These are phyloP conservation scores for Morpho deidamia DNA, from an alignment of 2,888 invertebrate genomes.

Conservation along the genomic window DNA sequence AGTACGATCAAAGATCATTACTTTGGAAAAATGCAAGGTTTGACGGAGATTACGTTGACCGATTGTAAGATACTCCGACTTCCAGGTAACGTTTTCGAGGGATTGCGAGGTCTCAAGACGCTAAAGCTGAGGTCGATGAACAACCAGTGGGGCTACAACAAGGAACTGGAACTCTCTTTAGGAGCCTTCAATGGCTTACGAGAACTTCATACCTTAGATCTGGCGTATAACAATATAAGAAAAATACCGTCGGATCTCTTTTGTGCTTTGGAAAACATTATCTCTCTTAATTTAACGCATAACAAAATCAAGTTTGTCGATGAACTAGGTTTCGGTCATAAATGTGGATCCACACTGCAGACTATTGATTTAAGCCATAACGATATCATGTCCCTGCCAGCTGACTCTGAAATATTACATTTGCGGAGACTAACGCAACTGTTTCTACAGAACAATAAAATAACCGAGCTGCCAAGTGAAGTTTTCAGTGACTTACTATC, in stretches of 20 bases:
- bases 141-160: slow-evolving; percentile 84
- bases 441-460: slow-evolving; percentile 89
- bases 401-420: slow-evolving; percentile 86
- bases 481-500: slow-evolving; percentile 88
- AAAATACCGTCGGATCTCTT: slow-evolving; percentile 88
- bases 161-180: slow-evolving; percentile 84
- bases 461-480: slow-evolving; percentile 86
- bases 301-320: slow-evolving; percentile 90
- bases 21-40: slow-evolving; percentile 85
- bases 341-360: slow-evolving; percentile 84
- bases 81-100: slow-evolving; percentile 87
- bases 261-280: slow-evolving; percentile 88
- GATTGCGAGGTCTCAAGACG: slow-evolving; percentile 87
- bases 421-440: slow-evolving; percentile 88
- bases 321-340: slow-evolving; percentile 83
- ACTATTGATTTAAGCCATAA: slow-evolving; percentile 90
- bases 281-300: slow-evolving; percentile 89
- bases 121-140: slow-evolving; percentile 89
- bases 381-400: slow-evolving; percentile 84
- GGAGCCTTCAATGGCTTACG: slow-evolving; percentile 86
- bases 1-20: slow-evolving; percentile 86
- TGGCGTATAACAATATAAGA: slow-evolving; percentile 89
- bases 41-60: slow-evolving; percentile 86
- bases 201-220: slow-evolving; percentile 87
- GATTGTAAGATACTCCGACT: slow-evolving; percentile 89